Evolutionary conservation across 2,113 vertebrate species (phyloP).

Genomic region (Lota lota): DNA sequence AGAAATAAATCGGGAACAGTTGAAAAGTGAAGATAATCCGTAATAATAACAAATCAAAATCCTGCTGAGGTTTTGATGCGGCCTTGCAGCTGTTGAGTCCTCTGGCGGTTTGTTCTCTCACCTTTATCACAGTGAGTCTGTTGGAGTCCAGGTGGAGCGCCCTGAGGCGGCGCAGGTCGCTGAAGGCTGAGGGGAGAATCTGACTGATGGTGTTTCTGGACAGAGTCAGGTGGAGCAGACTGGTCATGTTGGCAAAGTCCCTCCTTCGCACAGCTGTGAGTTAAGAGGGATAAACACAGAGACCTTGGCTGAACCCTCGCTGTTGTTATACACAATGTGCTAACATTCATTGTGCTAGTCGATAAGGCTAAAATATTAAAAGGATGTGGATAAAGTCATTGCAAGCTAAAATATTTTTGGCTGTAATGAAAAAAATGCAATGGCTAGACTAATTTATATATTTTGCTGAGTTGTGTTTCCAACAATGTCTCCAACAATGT

Average conservation of each 20-base stretch:
- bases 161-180: slow-evolving; percentile 84
- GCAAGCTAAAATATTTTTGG: no score
- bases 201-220: slow-evolving; percentile 94
- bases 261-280: slow-evolving; percentile 70
- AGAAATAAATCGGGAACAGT: not conserved
- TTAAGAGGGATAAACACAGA: slow-evolving; percentile 14
- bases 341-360: no score
- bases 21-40: no score
- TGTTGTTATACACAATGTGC: no score
- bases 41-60: no score
- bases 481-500: no score
- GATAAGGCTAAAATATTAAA: no score
- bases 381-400: no score
- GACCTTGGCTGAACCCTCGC: not conserved
- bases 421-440: no score
- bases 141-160: slow-evolving; percentile 92
- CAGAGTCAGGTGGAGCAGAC: slow-evolving; percentile 85
- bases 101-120: slow-evolving; percentile 18
- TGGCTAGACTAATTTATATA: no score
- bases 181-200: slow-evolving; percentile 87
- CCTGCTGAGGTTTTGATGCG: not conserved
- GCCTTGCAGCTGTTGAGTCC: no score
- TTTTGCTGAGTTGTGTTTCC: no score
- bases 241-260: slow-evolving; percentile 95
- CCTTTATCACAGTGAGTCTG: slow-evolving; percentile 78